phyloP scores from a whole-genome alignment of 2,113 vertebrate genomes.

The Numida meleagris region DNA sequence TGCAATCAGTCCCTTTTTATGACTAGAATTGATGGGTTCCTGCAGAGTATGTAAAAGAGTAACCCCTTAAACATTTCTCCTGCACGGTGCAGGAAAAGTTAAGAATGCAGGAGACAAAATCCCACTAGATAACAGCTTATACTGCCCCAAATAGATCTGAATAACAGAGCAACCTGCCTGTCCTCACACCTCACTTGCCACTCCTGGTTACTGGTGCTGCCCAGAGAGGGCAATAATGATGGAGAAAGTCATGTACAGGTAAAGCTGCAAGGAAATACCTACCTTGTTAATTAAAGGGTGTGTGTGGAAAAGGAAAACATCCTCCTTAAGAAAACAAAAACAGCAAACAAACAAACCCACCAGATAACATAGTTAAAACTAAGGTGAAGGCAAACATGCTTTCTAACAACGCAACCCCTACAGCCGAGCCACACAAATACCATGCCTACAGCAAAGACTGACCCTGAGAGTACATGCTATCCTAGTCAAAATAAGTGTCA shows the following conservation, averaged over 20 bases:
- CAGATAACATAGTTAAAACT: neutral
- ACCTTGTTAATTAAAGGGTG: neutral
- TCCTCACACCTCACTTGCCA: neutral
- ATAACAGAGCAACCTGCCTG: neutral
- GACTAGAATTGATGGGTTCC: neutral
- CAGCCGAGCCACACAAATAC: neutral
- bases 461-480: neutral
- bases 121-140: neutral
- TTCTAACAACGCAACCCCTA: neutral
- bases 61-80: neutral
- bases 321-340: neutral
- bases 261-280: neutral
- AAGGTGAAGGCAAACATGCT: neutral
- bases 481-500: slow-evolving; percentile 20
- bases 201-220: neutral
- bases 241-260: neutral
- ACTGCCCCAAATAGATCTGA: neutral
- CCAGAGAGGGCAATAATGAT: neutral
- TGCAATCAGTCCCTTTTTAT: neutral
- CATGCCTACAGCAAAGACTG: neutral
- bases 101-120: neutral
- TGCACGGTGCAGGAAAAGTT: rapidly evolving
- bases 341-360: neutral
- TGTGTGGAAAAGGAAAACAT: neutral
- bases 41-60: rapidly evolving